Conservation (phyloP, 2,888 invertebrate species). For the Pogonocherus hispidulus region DNA sequence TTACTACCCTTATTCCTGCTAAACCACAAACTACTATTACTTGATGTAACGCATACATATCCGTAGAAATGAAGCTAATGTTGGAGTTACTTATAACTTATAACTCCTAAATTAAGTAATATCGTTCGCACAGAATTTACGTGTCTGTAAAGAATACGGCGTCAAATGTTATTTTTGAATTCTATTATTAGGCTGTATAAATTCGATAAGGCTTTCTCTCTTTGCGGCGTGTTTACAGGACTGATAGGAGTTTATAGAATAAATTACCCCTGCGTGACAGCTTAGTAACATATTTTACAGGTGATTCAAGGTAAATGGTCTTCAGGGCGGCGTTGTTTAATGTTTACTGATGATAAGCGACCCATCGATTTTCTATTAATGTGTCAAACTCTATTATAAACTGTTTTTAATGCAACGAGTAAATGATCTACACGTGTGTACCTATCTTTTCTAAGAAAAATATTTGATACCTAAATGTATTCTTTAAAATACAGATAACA, state of each 20-base stretch:
- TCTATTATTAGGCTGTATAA: background rate
- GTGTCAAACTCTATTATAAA: background rate
- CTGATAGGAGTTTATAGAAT: background rate
- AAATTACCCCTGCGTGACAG: background rate
- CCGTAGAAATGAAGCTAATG: background rate
- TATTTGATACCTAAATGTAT: too few relatives aligned
- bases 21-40: too few relatives aligned
- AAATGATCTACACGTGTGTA: too few relatives aligned
- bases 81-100: background rate
- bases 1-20: too few relatives aligned
- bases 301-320: background rate
- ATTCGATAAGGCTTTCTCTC: too few relatives aligned
- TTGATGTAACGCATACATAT: background rate
- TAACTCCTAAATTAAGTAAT: background rate
- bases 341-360: background rate
- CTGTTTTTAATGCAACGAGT: background rate
- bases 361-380: background rate
- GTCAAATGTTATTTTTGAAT: background rate
- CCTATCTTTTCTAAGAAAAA: too few relatives aligned
- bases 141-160: background rate
- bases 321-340: background rate
- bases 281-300: background rate
- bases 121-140: background rate
- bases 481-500: too few relatives aligned
- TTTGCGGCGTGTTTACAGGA: too few relatives aligned